Evolutionary conservation across 2,888 invertebrate genomes (phyloP), one percentile per base, ranked within the genome.

Genomic region (Tridacna crocea): DNA sequence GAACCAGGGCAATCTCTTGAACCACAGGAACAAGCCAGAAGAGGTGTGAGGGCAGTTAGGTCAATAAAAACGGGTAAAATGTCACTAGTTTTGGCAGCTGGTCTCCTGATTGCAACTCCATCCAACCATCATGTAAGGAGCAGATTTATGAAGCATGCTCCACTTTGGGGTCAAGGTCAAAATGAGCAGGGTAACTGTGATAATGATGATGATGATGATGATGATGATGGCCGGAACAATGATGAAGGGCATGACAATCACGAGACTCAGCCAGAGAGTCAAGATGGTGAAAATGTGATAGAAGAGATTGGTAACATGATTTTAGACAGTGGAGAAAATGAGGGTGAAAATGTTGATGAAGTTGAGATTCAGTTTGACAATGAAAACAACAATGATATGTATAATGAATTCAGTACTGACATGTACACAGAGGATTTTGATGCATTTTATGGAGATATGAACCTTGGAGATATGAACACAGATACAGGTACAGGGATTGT

Each of bases 1-100:
- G 80, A 90, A 75, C 90, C 91, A 47, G 89, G 89, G 3, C 74
- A 90, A 68, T 72, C 82, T 10, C 73, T 83, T 15, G 80, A 82
- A 15, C 76, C 79, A 19, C 63, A 82, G 19, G 72, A 75, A 48
- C 82, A 76, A 24, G 58, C 51, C 19, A 75, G 75, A 24, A 55
- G 85, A 48, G 87, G 87, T 55, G 70, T 66, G n/a, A 80, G 77
- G 46, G 24, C 13, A 27, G 81, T 73, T 61, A 89, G 46, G 27
- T 77, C 66, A 73, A 75, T 93, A 10, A 90, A 92, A 26, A 88
- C 91, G 0, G 93, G 93, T 27, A 84, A 88, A 75, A 88, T 93
- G 73, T 86, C 94, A 4, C 83, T 95, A 82, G 92, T 95, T 3
- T 85, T 94, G 60, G 95, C 95, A 12, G 94, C 94, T 68, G 95